A percentile compares a stretch with the other conserved stretches of the same genome.
Conservation (phyloP, 2,113 vertebrate species). For the Bubalus kerabau region DNA sequence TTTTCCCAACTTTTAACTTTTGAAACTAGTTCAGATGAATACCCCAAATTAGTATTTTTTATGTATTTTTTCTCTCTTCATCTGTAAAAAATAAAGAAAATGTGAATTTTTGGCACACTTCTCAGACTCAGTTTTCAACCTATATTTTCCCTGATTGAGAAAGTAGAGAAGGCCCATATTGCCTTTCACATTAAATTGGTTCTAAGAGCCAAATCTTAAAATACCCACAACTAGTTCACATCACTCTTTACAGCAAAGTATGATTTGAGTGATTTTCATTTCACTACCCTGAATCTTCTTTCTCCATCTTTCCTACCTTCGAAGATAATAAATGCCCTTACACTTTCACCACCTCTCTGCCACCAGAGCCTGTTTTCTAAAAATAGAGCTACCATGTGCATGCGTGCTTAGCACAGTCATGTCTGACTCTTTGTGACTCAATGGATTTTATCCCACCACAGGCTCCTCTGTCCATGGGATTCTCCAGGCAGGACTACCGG, state of each 20-base stretch:
- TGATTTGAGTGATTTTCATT: background rate
- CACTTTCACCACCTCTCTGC: background rate
- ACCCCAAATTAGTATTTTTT: background rate
- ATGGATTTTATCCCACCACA: fast-evolving
- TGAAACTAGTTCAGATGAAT: background rate
- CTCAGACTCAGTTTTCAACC: background rate
- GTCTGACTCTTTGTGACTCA: background rate
- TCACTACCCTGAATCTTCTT: background rate
- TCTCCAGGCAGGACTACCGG: background rate
- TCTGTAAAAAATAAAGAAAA: background rate
- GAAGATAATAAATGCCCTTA: background rate
- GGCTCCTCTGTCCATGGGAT: background rate
- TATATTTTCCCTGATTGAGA: background rate
- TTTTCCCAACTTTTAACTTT: background rate
- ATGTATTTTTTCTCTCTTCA: background rate
- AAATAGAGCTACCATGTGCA: background rate
- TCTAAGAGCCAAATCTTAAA: background rate
- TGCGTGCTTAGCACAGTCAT: background rate
- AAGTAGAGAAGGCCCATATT: background rate
- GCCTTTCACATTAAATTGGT: background rate
- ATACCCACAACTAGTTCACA: background rate
- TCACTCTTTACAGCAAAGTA: background rate
- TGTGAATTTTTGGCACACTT: background rate
- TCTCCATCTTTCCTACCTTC: background rate
- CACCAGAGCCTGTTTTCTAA: background rate